Evolutionary conservation across 2,113 vertebrate genomes (phyloP).

Genomic region (Corvus cornix): DNA sequence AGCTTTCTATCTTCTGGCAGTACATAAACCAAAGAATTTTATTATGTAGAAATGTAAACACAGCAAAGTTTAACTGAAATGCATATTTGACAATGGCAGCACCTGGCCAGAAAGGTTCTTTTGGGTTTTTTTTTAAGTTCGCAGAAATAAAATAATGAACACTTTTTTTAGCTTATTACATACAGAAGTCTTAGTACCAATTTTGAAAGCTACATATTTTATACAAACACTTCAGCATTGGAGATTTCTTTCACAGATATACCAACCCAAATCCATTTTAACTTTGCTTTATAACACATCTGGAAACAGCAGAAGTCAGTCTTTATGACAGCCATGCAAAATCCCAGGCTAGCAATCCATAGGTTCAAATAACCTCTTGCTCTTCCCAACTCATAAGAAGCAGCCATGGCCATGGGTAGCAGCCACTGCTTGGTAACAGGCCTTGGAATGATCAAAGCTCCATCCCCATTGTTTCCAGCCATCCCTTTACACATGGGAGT

Average conservation of each 20-base stretch:
- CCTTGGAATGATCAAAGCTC: neutral
- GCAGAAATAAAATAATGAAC: neutral
- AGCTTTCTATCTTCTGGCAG: slow-evolving; percentile 1
- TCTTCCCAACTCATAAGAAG: neutral
- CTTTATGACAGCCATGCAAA: neutral
- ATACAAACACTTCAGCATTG: neutral
- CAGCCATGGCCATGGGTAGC: accelerated
- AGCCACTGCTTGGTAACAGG: neutral
- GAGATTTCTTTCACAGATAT: neutral
- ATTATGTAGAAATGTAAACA: slow-evolving; percentile 51
- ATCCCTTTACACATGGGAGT: neutral
- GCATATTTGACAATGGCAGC: neutral
- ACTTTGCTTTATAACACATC: neutral
- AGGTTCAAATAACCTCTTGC: neutral
- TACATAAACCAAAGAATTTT: slow-evolving; percentile 44
- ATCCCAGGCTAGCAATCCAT: neutral
- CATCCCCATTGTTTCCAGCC: neutral
- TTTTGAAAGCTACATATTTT: neutral
- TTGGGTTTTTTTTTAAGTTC: neutral
- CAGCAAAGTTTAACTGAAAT: neutral
- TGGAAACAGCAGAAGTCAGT: neutral
- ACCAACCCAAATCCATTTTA: neutral
- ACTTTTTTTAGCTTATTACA: neutral
- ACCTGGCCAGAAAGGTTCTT: neutral
- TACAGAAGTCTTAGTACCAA: neutral